Evolutionary conservation across 2,888 invertebrate genomes (phyloP), one percentile per base, ranked within the genome.

Genomic region (Lithophane ornitopus): DNA sequence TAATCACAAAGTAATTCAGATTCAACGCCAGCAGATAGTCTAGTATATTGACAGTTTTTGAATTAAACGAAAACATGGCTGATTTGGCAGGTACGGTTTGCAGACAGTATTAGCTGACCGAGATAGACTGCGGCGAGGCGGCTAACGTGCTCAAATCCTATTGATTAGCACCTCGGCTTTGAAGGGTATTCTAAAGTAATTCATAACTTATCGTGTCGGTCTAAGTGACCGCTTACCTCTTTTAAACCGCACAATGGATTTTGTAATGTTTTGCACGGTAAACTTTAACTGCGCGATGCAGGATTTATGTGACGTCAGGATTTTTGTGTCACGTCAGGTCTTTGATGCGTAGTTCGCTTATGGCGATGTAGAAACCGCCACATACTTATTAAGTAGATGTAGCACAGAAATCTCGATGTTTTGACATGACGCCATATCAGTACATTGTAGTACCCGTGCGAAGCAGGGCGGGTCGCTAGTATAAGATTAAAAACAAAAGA

Each of bases 51-150:
- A 62, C 68, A 70, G 74, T 46, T 71, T n/a, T 52, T 54, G 63
- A 61, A 79, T 78, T 67, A 54, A 59, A 61, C 14, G 58, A 74
- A 67, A 67, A 54, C 70, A 73, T 56, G 66, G 70, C 58, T 66
- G 65, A 70, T 66, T 44, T 46, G 72, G 46, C 71, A 74, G 78
- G 80, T 80, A 70, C 65, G 39, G 41, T 71, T 75, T 58, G 79
- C 80, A 77, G 81, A 71, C 59, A 70, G 72, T 76, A 80, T 86
- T 85, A 86, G 74, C 81, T 85, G 80, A 84, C 91, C 85, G 82
- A 87, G 85, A 87, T 89, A 85, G 88, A 87, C 73, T 72, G 78
- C 76, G 70, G 70, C 41, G 70, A 82, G 81, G 77, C 74, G 74
- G 62, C 59, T 74, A 61, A 80, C 78, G 74, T 81, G 74, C 72